A percentile compares a stretch with the other conserved stretches of the same genome.
Conservation (phyloP, 2,113 vertebrate genomes). For the Lepus americanus region DNA sequence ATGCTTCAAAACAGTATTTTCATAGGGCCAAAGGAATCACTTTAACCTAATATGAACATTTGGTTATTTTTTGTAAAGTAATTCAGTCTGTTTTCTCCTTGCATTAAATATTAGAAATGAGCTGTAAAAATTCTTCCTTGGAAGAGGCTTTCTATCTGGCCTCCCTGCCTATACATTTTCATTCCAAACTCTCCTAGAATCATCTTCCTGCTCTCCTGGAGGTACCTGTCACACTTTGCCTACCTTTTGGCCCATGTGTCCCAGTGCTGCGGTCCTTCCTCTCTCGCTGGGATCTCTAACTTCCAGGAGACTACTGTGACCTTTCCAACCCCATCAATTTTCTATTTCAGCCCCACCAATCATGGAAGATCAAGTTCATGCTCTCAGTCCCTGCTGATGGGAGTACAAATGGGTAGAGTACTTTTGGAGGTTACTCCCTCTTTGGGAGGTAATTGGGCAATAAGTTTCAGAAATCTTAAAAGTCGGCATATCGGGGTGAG, state of each 20-base stretch:
- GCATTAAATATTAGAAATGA: not conserved
- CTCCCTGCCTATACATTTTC: too few species aligned
- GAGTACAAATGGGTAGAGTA: not conserved
- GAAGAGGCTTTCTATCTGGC: too few species aligned
- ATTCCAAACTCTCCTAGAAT: not conserved
- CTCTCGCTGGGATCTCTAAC: not conserved
- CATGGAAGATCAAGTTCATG: not conserved
- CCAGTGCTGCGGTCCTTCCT: not conserved
- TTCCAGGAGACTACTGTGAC: not conserved
- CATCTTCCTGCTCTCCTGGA: not conserved
- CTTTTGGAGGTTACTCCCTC: not conserved
- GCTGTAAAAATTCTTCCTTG: not conserved
- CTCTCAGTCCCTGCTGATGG: not conserved
- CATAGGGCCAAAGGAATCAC: not conserved
- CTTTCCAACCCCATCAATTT: not conserved
- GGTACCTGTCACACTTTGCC: too few species aligned
- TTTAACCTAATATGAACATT: not conserved
- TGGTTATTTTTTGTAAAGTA: not conserved
- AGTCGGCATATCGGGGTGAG: not conserved
- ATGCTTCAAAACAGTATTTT: not conserved
- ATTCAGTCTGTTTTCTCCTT: not conserved
- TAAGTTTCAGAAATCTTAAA: conserved; percentile 26
- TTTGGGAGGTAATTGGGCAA: not conserved
- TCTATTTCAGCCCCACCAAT: not conserved
- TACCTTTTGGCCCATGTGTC: not conserved